Percentiles rank a stretch among this genome's conserved stretches.
These are phyloP conservation scores for Phyllotreta cruciferae DNA, from an alignment of 2,888 invertebrate species.

Conservation along the genomic window DNA sequence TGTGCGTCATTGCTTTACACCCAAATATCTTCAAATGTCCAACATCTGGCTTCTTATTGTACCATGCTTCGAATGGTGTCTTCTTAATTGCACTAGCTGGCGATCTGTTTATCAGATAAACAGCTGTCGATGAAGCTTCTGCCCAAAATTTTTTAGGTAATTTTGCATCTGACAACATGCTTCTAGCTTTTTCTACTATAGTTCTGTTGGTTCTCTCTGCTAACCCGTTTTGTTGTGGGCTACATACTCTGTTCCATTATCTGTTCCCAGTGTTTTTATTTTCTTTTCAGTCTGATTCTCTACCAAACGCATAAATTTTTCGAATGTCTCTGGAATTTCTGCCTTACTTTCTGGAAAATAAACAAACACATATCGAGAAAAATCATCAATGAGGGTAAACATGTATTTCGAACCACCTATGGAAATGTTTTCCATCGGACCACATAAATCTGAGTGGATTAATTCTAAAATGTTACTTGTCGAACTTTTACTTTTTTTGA, in stretches of 20 bases:
- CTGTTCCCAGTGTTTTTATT: slow-evolving; percentile 46
- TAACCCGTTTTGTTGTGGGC: not conserved
- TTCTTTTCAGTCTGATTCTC: slow-evolving; percentile 45
- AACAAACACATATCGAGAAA: slow-evolving; percentile 50
- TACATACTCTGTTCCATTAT: slow-evolving; percentile 44
- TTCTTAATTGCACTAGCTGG: no score
- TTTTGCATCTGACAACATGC: not conserved
- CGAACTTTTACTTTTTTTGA: slow-evolving; percentile 34
- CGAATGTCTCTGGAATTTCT: slow-evolving; percentile 36
- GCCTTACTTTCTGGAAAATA: slow-evolving; percentile 43
- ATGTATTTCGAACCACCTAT: slow-evolving; percentile 52
- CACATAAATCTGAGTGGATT: slow-evolving; percentile 52
- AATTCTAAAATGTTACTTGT: slow-evolving; percentile 51
- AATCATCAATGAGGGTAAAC: slow-evolving; percentile 53
- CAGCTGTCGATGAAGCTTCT: not conserved
- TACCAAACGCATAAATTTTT: slow-evolving; percentile 42
- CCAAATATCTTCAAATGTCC: no score
- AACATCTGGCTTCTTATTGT: no score
- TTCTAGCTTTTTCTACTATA: not conserved
- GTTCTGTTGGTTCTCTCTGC: not conserved
- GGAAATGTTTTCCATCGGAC: slow-evolving; percentile 51
- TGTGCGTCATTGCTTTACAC: no score
- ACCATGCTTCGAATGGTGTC: no score
- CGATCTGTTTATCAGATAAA: not conserved
- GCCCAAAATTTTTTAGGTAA: slow-evolving; percentile 2